Base-by-base conservation (phyloP, 2,797 vertebrate genomes). In the Numenius phaeopus region DNA sequence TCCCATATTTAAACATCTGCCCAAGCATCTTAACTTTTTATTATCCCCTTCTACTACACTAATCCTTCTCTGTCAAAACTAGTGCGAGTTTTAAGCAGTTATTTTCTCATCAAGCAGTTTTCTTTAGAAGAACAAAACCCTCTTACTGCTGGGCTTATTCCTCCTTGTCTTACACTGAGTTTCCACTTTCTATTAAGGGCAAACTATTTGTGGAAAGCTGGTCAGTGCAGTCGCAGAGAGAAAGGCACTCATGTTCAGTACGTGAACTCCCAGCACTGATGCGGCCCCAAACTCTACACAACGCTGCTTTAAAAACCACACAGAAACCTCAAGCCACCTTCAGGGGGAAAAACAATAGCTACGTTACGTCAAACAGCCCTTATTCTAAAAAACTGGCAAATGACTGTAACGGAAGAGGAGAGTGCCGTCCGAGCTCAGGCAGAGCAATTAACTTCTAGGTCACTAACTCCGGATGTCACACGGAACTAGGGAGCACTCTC, bases 381-480 rank as follows among this genome's bases (percentile, higher is more conserved):
- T 52, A 77, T 46, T 52, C 34, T 76, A 81, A 77, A 80, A 85
- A 93, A 30, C 2, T 3, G 11, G 17, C 27, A 29, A 30, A 40
- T 0, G 4, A 72, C 40, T 59, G 57, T 18, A 91, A 91, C 37
- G 22, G 75, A 89, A 82, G 19, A 82, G 75, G 94, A 85, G 64
- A 70, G 5, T 16, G 50, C 34, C 49, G 72, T 44, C 62, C 77
- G n/a, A 91, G 39, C 67, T 59, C 62, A 54, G 67, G 78, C 58
- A 77, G 44, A 84, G 67, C 57, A 82, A 85, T 87, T 83, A 39
- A 75, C 59, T 97, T 95, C 87, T 81, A 92, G 91, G 84, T 87
- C 89, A 91, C 5, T 39, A 71, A 79, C 47, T 88, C 75, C 49
- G 50, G 59, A 65, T 82, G 59, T 72, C 61, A 89, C 37, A 90